These are phyloP conservation scores for Mimumesa dahlbomi DNA, from an alignment of 2,888 invertebrate genomes.

Conservation along the genomic window DNA sequence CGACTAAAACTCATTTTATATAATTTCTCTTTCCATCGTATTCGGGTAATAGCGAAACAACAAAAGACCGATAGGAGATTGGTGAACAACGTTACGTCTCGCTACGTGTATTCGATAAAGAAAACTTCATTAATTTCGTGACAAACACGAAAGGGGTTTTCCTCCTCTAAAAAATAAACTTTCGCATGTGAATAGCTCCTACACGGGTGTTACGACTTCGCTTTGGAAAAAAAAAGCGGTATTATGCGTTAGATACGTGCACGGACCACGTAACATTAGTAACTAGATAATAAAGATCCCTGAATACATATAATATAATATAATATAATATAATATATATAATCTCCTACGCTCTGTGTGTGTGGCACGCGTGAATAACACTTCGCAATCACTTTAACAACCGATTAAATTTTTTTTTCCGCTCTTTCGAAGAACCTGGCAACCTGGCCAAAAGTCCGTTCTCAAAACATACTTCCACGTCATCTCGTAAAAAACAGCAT, in stretches of 20 bases:
- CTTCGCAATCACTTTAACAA: conserved; percentile 65
- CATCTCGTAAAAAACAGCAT: conserved; percentile 26
- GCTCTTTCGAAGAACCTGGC: conserved; percentile 38
- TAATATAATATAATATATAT: conserved; percentile 40
- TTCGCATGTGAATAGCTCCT: conserved; percentile 35
- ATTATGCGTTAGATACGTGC: conserved; percentile 58
- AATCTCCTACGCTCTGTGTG: conserved; percentile 56
- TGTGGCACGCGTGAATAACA: conserved; percentile 70
- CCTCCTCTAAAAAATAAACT: conserved; percentile 27
- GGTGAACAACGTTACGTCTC: conserved; percentile 1
- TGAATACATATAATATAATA: conserved; percentile 70
- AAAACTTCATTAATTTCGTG: conserved; percentile 25
- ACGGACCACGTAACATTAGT: conserved; percentile 66
- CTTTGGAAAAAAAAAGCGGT: conserved; percentile 35
- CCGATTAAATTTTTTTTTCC: conserved; percentile 53
- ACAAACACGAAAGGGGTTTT: conserved; percentile 26
- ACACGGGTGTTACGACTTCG: conserved; percentile 42
- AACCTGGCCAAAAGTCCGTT: conserved; percentile 50
- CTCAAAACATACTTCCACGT: conserved; percentile 38
- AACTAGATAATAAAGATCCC: conserved; percentile 79
- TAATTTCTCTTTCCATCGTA: not conserved
- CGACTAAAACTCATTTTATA: not conserved
- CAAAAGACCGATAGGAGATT: conserved; percentile 6
- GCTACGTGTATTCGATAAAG: conserved; percentile 4
- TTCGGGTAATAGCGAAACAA: not conserved